Evolutionary conservation across 2,888 invertebrate genomes (phyloP).

Genomic region (Synanthedon vespiformis): DNA sequence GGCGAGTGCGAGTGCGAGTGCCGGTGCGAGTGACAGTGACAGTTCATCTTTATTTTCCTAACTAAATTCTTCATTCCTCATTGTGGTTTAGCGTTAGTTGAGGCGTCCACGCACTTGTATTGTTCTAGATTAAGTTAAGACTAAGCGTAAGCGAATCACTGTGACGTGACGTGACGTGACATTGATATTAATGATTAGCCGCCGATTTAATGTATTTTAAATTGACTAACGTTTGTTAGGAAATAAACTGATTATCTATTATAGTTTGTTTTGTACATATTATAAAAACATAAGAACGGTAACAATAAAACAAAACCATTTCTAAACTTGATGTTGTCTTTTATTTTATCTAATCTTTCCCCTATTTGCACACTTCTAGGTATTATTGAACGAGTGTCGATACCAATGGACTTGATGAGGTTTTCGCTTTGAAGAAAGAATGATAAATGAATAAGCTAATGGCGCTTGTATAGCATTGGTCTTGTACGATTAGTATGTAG

Average conservation of each 20-base stretch:
- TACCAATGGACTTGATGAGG: no score
- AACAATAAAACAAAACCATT: constrained; percentile 67
- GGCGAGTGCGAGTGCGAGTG: constrained; percentile 30
- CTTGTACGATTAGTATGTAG: no score
- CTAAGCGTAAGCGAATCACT: constrained; percentile 54
- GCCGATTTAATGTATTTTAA: constrained; percentile 42
- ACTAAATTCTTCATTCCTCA: constrained; percentile 61
- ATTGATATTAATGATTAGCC: constrained; percentile 39
- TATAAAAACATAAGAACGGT: constrained; percentile 62
- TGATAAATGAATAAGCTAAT: no score
- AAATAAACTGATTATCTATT: constrained; percentile 63
- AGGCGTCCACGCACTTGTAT: constrained; percentile 50
- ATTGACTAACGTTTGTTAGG: constrained; percentile 57
- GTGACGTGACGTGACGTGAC: constrained; percentile 45
- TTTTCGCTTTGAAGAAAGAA: no score
- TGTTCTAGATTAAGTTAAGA: constrained; percentile 51
- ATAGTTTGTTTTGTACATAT: constrained; percentile 69
- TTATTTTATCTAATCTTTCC: constrained; percentile 12
- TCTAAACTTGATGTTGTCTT: constrained; percentile 43
- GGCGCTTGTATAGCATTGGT: no score
- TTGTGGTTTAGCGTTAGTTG: constrained; percentile 61
- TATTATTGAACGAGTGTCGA: no score
- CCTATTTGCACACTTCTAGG: no score
- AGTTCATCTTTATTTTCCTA: constrained; percentile 45
- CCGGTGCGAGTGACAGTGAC: constrained; percentile 16